phyloP scores from a whole-genome alignment of 2,888 invertebrate species.

The Athrips mouffetella region DNA sequence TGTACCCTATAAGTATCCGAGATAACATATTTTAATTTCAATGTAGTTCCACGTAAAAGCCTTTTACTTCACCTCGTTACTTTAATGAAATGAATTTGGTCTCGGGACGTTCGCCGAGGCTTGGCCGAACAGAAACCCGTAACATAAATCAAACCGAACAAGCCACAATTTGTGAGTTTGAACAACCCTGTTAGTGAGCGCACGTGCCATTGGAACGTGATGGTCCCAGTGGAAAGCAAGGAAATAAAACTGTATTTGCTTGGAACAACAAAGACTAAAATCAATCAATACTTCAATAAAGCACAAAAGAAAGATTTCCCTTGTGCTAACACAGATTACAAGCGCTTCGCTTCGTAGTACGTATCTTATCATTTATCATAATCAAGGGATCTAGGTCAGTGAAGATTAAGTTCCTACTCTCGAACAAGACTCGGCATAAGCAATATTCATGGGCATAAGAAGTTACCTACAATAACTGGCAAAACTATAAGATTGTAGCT shows the following conservation, averaged over 20 bases:
- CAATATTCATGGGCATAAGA: no score
- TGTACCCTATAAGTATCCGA: slow-evolving; percentile 36
- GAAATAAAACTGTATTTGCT: not conserved
- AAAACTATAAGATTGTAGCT: no score
- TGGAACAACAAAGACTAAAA: not conserved
- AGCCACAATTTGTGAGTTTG: not conserved
- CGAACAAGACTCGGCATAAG: no score
- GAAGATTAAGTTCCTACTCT: no score
- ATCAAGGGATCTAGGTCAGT: no score
- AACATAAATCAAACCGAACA: not conserved
- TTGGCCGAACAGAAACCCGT: not conserved
- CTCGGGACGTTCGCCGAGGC: no score
- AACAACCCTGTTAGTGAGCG: not conserved
- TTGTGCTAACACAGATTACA: no score
- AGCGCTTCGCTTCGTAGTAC: no score
- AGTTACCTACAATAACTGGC: no score
- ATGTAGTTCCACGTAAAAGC: slow-evolving; percentile 29
- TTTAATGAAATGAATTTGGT: no score
- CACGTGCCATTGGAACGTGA: not conserved
- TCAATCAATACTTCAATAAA: not conserved
- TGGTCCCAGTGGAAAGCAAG: not conserved
- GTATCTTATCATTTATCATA: no score
- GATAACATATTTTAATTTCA: slow-evolving; percentile 52
- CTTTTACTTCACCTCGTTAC: slow-evolving; percentile 14
- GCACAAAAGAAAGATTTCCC: not conserved